Base-by-base conservation (phyloP, 2,888 invertebrate genomes). In the Epirrita christyi region DNA sequence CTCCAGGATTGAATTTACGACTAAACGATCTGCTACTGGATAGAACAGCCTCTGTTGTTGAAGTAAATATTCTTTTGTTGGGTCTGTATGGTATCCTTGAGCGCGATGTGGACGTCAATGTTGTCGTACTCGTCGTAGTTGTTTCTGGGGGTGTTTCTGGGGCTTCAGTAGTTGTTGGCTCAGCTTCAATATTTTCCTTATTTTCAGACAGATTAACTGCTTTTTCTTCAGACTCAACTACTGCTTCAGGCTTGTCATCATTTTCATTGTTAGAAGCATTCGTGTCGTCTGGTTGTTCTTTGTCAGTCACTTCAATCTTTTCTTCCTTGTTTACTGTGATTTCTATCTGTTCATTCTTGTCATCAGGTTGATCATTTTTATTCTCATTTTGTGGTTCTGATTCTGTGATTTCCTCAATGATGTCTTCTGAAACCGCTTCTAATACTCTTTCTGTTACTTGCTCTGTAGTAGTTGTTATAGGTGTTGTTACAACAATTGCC, bases 1-100 rank as follows among this genome's bases (percentile, higher is more conserved):
- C 87, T 15, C 92, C 92, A 43, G 85, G 86, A 63, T 89, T 92
- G 66, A 81, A 93, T 75, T 92, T 92, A 13, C 92, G 85, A 59
- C 92, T 93, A 52, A 87, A 93, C n/a, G 79, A 78, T 76, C 83
- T 83, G 58, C 82, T 89, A 37, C 87, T 88, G 9, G 85, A 83
- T 37, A 86, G 76, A 9, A 80, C 56, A 15, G 86, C 64, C 68
- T 88, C 88, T n/a, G 92, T 92, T 13, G 90, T 85, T 14, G 92
- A 84, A 8, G 89, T 85, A 32, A 88, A 86, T 41, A 85, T 58
- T 64, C 81, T 81, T 69, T 89, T 92, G 21, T 80, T 76, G 48
- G 92, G 91, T 63, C 83, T 81, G 42, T 90, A 92, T 21, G 92
- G 88, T 45, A 84, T 68, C 57, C 92, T 82, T 32, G 83, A 72